Evolutionary conservation across 1,140 invertebrate genomes (phyloP).

Genomic region (Hyles vespertilio): DNA sequence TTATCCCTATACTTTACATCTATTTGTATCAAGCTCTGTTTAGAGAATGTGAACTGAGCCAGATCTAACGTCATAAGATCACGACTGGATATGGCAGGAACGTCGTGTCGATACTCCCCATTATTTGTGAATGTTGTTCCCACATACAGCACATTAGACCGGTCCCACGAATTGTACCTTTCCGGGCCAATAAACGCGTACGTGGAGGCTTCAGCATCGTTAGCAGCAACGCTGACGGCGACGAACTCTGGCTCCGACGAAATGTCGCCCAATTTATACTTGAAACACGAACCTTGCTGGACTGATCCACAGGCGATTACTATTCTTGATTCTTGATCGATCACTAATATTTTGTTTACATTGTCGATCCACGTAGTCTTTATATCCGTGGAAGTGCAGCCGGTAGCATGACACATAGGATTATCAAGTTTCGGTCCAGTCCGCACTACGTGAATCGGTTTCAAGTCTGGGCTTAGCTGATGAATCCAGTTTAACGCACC

Average conservation of each 20-base stretch:
- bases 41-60: slow-evolving; percentile 89
- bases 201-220: slow-evolving; percentile 93
- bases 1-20: slow-evolving; percentile 96
- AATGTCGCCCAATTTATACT: slow-evolving; percentile 90
- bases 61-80: slow-evolving; percentile 86
- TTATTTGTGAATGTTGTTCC: slow-evolving; percentile 95
- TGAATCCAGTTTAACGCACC: slow-evolving; percentile 91
- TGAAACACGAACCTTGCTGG: slow-evolving; percentile 90
- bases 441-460: slow-evolving; percentile 80
- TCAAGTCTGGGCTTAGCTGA: slow-evolving; percentile 85
- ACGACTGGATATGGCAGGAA: slow-evolving; percentile 93
- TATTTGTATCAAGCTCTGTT: slow-evolving; percentile 91
- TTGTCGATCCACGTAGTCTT: slow-evolving; percentile 85
- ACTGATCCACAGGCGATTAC: slow-evolving; percentile 93
- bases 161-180: slow-evolving; percentile 85
- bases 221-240: slow-evolving; percentile 89
- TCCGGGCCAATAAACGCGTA: slow-evolving; percentile 96
- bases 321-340: slow-evolving; percentile 87
- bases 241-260: slow-evolving; percentile 85
- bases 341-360: slow-evolving; percentile 93
- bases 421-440: slow-evolving; percentile 89
- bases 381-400: slow-evolving; percentile 82
- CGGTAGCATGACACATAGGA: slow-evolving; percentile 90
- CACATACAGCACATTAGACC: slow-evolving; percentile 92
- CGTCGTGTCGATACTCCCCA: slow-evolving; percentile 94